Evolutionary conservation across 1,140 invertebrate genomes (phyloP).

Genomic region (Colletes latitarsis): DNA sequence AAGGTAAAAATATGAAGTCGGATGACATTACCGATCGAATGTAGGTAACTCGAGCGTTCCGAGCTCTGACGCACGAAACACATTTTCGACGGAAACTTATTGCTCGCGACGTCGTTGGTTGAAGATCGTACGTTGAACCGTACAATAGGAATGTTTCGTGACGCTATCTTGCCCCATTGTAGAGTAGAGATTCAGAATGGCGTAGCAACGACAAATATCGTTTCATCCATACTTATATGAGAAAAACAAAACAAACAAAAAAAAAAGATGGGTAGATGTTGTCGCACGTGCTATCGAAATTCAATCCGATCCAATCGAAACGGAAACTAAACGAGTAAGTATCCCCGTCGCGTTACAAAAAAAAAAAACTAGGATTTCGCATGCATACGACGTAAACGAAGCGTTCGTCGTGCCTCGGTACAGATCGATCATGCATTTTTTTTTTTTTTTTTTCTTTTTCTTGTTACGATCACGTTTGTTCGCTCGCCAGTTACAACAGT

Average conservation of each 20-base stretch:
- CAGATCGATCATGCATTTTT: background rate
- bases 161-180: background rate
- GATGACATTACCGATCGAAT: conserved; percentile 7
- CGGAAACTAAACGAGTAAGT: background rate
- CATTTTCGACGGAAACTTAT: conserved; percentile 19
- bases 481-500: background rate
- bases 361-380: too few relatives aligned
- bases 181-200: conserved; percentile 31
- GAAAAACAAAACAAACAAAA: background rate
- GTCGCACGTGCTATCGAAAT: background rate
- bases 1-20: conserved; percentile 37
- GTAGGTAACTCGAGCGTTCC: background rate
- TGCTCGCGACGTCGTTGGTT: conserved; percentile 23
- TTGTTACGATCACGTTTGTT: background rate
- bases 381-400: background rate
- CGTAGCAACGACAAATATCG: background rate
- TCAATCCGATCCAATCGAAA: background rate
- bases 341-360: background rate
- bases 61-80: conserved; percentile 1
- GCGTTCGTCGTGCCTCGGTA: background rate
- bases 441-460: background rate
- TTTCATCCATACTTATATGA: background rate
- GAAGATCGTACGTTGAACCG: conserved; percentile 28
- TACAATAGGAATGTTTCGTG: conserved; percentile 42
- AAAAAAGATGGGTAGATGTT: too few relatives aligned